These are phyloP conservation scores for Piaya cayana DNA, from an alignment of 2,113 vertebrate genomes.

Conservation along the genomic window DNA sequence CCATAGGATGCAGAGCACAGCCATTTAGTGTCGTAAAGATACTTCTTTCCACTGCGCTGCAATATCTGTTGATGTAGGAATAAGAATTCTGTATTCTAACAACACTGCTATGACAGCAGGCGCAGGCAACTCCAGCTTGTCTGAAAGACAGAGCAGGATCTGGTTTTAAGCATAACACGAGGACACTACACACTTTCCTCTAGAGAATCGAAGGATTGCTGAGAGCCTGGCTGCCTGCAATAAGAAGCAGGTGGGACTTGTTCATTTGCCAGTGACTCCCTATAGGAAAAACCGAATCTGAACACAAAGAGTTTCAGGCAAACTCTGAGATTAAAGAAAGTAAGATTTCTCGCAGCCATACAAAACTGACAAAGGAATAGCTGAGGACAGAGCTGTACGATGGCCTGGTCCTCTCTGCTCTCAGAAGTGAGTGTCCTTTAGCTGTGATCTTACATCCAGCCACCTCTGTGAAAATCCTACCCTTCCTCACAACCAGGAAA, in stretches of 20 bases:
- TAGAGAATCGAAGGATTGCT: not conserved
- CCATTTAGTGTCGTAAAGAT: not conserved
- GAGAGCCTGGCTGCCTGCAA: not conserved
- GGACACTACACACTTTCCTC: accelerated
- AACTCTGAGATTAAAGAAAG: not conserved
- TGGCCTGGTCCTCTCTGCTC: not conserved
- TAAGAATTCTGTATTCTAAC: not conserved
- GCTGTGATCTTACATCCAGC: not conserved
- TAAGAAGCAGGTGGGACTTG: not conserved
- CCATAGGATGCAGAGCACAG: not conserved
- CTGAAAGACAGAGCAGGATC: not conserved
- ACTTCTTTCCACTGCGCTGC: not conserved
- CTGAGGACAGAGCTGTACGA: accelerated
- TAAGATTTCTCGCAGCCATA: not conserved
- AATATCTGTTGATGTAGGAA: not conserved
- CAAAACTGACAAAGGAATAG: not conserved
- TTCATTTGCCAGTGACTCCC: not conserved
- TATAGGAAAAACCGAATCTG: accelerated
- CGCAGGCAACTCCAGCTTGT: not conserved
- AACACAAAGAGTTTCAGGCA: not conserved
- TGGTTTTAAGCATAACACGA: not conserved
- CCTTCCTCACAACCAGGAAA: not conserved
- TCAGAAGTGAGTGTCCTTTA: not conserved
- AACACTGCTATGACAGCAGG: not conserved
- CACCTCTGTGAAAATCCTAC: not conserved